A percentile compares a stretch with the other conserved stretches of the same genome.
phyloP scores from a whole-genome alignment of 1,140 invertebrate genomes.

The Zaprionus taronus region DNA sequence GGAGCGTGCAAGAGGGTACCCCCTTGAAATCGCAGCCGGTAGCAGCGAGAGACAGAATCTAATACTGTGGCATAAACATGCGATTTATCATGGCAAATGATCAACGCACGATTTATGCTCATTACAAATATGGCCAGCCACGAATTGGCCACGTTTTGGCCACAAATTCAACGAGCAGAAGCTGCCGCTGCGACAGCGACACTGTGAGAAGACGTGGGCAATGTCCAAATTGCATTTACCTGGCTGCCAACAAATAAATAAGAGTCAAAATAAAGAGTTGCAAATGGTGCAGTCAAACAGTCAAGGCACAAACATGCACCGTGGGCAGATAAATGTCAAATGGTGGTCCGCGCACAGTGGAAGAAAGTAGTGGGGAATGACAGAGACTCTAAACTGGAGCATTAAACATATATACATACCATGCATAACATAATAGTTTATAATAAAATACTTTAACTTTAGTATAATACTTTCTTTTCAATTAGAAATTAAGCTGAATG shows the following conservation, averaged over 20 bases:
- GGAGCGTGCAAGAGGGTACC: not conserved
- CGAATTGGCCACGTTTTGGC: constrained; percentile 62
- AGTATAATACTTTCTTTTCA: too few species aligned
- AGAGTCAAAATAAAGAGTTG: constrained; percentile 82
- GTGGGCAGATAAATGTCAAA: constrained; percentile 23
- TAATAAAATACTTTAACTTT: too few species aligned
- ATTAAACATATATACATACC: not conserved
- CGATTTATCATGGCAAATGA: constrained; percentile 82
- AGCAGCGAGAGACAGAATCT: constrained; percentile 61
- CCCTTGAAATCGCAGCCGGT: constrained; percentile 43
- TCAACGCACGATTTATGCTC: constrained; percentile 83
- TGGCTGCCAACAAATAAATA: constrained; percentile 81
- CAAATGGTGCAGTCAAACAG: constrained; percentile 67
- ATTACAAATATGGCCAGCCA: constrained; percentile 81
- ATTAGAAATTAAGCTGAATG: too few species aligned
- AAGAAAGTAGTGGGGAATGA: not conserved
- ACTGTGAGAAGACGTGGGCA: constrained; percentile 47
- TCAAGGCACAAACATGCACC: constrained; percentile 12
- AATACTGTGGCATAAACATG: constrained; percentile 75
- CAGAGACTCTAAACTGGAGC: not conserved
- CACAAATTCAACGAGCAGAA: constrained; percentile 35
- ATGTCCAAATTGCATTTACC: constrained; percentile 79
- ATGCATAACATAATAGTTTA: too few species aligned
- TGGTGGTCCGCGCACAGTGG: not conserved
- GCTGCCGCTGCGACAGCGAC: constrained; percentile 26